Percentiles rank a stretch among this genome's conserved stretches.
Evolutionary conservation across 1,140 invertebrate genomes (phyloP).

Genomic region (Brachystomella parvula): DNA sequence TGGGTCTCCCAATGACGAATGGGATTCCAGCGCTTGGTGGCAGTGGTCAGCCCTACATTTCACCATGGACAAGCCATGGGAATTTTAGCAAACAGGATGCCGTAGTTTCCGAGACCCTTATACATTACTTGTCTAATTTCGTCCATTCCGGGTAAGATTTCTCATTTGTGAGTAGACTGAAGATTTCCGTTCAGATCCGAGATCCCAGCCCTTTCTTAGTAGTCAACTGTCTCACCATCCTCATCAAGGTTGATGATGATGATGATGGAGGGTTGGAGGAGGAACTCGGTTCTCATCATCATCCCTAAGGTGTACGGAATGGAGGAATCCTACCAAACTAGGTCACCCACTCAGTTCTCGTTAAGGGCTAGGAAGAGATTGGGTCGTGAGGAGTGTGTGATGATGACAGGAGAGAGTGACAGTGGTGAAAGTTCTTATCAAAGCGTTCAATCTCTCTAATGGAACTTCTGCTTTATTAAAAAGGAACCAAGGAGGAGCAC

Average conservation of each 20-base stretch:
- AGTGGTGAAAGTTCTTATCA: neutral
- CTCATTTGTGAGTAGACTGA: too few relatives aligned
- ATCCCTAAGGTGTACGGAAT: neutral
- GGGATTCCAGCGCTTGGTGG: slow-evolving; percentile 37
- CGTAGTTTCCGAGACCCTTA: slow-evolving; percentile 44
- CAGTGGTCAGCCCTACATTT: slow-evolving; percentile 32
- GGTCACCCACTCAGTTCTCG: neutral
- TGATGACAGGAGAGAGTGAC: neutral
- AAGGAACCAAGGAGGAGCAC: neutral
- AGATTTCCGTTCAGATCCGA: too few relatives aligned
- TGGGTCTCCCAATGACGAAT: slow-evolving; percentile 70
- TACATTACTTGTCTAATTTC: slow-evolving; percentile 48
- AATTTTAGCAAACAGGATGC: slow-evolving; percentile 45
- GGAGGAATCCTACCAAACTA: neutral
- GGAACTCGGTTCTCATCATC: neutral
- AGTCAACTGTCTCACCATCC: neutral
- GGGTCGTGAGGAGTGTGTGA: neutral
- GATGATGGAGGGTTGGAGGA: neutral
- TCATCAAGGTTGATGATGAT: neutral
- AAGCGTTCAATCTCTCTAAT: slow-evolving; percentile 1
- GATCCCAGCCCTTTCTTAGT: too few relatives aligned
- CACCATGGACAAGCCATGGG: slow-evolving; percentile 35
- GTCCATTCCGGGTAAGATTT: slow-evolving; percentile 46
- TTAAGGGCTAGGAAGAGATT: neutral
- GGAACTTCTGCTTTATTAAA: slow-evolving; percentile 5